Base-by-base conservation (phyloP, 2,888 invertebrate species). In the Trichopria drosophilae region DNA sequence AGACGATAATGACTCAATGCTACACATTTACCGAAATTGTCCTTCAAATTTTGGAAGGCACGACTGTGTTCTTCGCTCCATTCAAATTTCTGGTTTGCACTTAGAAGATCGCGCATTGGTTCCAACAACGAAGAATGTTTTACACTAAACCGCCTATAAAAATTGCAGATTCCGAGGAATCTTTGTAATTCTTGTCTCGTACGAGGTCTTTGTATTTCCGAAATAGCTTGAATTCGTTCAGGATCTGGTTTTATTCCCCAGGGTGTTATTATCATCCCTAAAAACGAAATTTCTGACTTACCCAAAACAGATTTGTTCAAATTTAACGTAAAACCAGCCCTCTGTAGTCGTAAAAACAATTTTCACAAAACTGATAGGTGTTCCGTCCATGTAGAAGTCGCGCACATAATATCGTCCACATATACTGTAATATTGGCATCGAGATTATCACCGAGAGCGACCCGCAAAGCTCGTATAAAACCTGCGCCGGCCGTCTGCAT, bases 241-340 rank as follows among this genome's bases (percentile, higher is more conserved):
- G 18, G 29, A 22, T 46, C 39, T 3, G 16, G 7, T 15, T 31
- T 31, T 5, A 46, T 22, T 6, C 39, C 18, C 9, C 18, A 6
- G 10, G 39, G 29, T 3, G 31, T 46, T 6, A 46, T 28, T 4
- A 20, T 39, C 20, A 37, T 20, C 4, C 46, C 39, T 12, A 46
- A 39, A 29, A 39, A 46, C n/a, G 3, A 15, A 10, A 46, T 24
- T 15, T 29, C 6, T 29, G n/a, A 13, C 15, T 18, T 28, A 20
- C 42, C 34, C 19, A 32, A 49, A 13, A 15, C 19, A n/a, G 41
- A 34, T 32, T 49, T 49, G n/a, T 26, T 10, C 1, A 49, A 28
- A 20, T 49, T 49, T 6, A 49, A 24, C 6, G 48, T 49, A 5
- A 49, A 26, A 6, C 35, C 41, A 5, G 20, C 34, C 6, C 28